A percentile compares a stretch with the other conserved stretches of the same genome.
Evolutionary conservation across 2,888 invertebrate species (phyloP).

Genomic region (Maniola hyperantus): DNA sequence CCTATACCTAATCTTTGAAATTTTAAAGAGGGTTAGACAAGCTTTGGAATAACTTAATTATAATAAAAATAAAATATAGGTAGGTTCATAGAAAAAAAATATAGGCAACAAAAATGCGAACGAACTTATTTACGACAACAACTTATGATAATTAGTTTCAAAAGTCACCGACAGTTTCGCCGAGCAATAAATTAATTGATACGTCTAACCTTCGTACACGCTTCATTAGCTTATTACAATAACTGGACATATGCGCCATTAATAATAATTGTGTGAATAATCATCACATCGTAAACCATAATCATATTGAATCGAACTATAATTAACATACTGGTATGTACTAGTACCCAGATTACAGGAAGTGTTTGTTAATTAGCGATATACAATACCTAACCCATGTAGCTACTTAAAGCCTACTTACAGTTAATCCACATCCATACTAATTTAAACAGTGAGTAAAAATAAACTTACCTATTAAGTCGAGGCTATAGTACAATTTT

Average conservation of each 20-base stretch:
- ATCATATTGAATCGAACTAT: background rate
- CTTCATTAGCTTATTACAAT: slow-evolving; percentile 13
- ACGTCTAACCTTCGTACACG: background rate
- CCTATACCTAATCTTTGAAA: too few relatives aligned
- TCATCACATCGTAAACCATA: slow-evolving; percentile 10
- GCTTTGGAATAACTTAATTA: too few relatives aligned
- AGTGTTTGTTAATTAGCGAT: background rate
- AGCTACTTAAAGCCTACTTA: background rate
- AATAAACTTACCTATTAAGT: too few relatives aligned
- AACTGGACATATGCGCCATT: background rate
- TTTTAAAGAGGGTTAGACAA: too few relatives aligned
- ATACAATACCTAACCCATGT: background rate
- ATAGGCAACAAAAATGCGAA: too few relatives aligned
- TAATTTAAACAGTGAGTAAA: too few relatives aligned
- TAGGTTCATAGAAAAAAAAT: too few relatives aligned
- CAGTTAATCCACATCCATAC: background rate
- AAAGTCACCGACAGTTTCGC: background rate
- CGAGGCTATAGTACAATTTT: background rate
- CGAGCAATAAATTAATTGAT: slow-evolving; percentile 7
- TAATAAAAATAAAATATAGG: too few relatives aligned
- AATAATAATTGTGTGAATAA: slow-evolving; percentile 2
- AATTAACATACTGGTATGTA: slow-evolving; percentile 12
- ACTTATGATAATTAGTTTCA: too few relatives aligned
- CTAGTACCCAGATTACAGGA: background rate
- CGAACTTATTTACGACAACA: too few relatives aligned